A percentile compares a stretch with the other conserved stretches of the same genome.
These are phyloP conservation scores for Contarinia nasturtii DNA, from an alignment of 1,140 invertebrate species.

Conservation along the genomic window DNA sequence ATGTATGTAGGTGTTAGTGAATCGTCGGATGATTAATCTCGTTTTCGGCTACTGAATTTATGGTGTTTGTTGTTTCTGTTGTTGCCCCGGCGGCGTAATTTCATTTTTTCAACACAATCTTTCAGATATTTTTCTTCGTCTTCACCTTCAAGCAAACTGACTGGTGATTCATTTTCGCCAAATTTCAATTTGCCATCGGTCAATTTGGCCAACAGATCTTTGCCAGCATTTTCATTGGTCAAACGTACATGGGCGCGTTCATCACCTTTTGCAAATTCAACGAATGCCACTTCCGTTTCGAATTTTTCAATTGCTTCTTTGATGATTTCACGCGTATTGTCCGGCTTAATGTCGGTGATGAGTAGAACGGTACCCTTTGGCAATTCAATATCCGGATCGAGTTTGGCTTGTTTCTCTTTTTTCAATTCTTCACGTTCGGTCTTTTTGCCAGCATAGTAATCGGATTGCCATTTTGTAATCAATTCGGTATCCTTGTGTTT, in stretches of 20 bases:
- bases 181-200: slow-evolving; percentile 30
- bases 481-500: slow-evolving; percentile 56
- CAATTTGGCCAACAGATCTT: slow-evolving; percentile 40
- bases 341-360: slow-evolving; percentile 37
- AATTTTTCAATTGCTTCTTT: slow-evolving; percentile 41
- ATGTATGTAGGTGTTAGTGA: too few relatives aligned
- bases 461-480: slow-evolving; percentile 46
- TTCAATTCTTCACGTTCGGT: slow-evolving; percentile 39
- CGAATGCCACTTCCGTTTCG: slow-evolving; percentile 43
- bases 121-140: slow-evolving; percentile 46
- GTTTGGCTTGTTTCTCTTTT: slow-evolving; percentile 23
- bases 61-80: slow-evolving; percentile 12
- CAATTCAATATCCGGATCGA: slow-evolving; percentile 24
- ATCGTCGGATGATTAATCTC: not conserved
- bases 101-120: slow-evolving; percentile 39
- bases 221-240: slow-evolving; percentile 44
- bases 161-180: slow-evolving; percentile 32
- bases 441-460: slow-evolving; percentile 51
- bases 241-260: slow-evolving; percentile 49
- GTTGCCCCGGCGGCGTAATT: slow-evolving; percentile 29
- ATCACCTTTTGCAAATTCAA: slow-evolving; percentile 56
- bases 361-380: slow-evolving; percentile 50
- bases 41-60: not conserved
- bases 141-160: slow-evolving; percentile 40
- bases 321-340: slow-evolving; percentile 46